phyloP scores from a whole-genome alignment of 1,140 invertebrate species.

The Drosophila pandora region DNA sequence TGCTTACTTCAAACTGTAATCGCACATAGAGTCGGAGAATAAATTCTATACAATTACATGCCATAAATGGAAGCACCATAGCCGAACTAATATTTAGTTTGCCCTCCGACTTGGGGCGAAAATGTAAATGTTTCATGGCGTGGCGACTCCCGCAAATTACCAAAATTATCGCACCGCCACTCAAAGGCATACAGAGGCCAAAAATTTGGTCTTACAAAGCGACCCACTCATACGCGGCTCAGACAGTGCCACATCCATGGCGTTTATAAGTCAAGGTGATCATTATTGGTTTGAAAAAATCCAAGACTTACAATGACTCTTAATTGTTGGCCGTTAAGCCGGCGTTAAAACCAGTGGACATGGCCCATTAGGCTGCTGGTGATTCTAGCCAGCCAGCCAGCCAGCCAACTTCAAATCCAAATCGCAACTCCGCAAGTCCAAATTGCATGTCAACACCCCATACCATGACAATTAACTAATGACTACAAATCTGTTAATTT shows the following conservation, averaged over 20 bases:
- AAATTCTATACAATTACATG: conserved; percentile 38
- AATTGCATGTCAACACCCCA: conserved; percentile 3
- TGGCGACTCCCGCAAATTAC: conserved; percentile 33
- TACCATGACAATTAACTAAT: conserved; percentile 63
- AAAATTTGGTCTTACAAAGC: conserved; percentile 25
- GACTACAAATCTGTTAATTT: conserved; percentile 33
- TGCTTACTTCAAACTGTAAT: neutral
- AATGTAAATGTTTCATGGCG: neutral
- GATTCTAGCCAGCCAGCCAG: conserved; percentile 40
- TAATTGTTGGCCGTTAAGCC: conserved; percentile 51
- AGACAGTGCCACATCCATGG: conserved; percentile 29
- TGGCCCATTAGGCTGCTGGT: conserved; percentile 45
- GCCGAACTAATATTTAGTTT: conserved; percentile 26
- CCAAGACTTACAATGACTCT: conserved; percentile 74
- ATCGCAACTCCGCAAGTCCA: conserved; percentile 26
- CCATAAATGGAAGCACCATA: conserved; percentile 18
- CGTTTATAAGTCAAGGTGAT: conserved; percentile 79
- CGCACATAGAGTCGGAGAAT: conserved; percentile 2
- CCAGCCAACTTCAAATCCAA: conserved; percentile 13
- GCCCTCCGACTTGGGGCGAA: conserved; percentile 20
- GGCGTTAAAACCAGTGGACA: conserved; percentile 38
- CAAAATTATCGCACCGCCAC: conserved; percentile 43
- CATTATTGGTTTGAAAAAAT: conserved; percentile 62
- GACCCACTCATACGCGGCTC: conserved; percentile 25
- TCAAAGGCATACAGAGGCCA: conserved; percentile 11